These are phyloP conservation scores for Mimas tiliae DNA, from an alignment of 2,888 invertebrate genomes.

Conservation along the genomic window DNA sequence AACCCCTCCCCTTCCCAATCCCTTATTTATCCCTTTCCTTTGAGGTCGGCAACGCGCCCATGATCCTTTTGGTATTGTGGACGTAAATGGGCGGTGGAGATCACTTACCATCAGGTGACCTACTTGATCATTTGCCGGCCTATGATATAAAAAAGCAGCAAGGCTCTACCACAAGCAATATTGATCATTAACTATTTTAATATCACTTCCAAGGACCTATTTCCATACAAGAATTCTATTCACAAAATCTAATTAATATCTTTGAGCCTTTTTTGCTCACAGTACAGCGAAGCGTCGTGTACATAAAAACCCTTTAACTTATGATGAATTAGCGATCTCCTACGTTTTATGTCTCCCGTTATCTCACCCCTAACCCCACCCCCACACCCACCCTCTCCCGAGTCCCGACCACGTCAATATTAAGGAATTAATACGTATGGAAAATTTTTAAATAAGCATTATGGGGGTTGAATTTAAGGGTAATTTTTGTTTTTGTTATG, in stretches of 20 bases:
- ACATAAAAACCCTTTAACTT: constrained; percentile 85
- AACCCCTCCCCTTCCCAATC: too few species aligned
- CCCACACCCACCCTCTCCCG: constrained; percentile 43
- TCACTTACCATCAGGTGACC: too few species aligned
- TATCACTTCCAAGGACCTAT: constrained; percentile 6
- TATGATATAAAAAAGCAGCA: too few species aligned
- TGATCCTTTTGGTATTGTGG: too few species aligned
- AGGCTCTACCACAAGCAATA: too few species aligned
- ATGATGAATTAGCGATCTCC: constrained; percentile 85
- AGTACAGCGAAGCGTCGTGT: constrained; percentile 73
- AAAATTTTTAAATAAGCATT: constrained; percentile 67
- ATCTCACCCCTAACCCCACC: constrained; percentile 65
- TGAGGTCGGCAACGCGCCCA: too few species aligned
- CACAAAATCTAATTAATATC: constrained; percentile 24
- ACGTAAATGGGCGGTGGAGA: too few species aligned
- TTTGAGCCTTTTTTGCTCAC: constrained; percentile 65
- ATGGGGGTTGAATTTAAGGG: constrained; percentile 40
- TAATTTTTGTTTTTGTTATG: constrained; percentile 26
- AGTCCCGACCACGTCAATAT: constrained; percentile 66
- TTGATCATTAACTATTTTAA: background rate
- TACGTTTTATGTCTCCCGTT: constrained; percentile 83
- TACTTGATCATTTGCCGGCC: too few species aligned
- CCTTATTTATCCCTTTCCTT: too few species aligned
- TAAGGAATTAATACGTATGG: constrained; percentile 80
- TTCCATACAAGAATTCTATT: constrained; percentile 20